Base-by-base conservation (phyloP, 2,113 vertebrate species). In the Lepisosteus osseus region DNA sequence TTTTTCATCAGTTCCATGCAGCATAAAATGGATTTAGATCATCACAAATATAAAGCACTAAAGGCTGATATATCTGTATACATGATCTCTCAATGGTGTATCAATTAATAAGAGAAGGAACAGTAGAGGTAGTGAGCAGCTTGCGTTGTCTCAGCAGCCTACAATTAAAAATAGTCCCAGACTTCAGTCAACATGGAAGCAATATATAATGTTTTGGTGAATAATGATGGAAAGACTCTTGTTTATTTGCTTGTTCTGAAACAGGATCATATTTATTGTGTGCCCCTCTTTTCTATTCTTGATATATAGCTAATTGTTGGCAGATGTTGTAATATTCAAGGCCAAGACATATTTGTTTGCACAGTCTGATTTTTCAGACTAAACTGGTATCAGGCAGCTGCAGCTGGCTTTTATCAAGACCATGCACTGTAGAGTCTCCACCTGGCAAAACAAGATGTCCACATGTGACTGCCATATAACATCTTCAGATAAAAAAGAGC, bases 361-460 rank as follows among this genome's bases (percentile, higher is more conserved):
- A 92, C 91, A 94, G 92, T 91, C 90, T 94, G 92, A 90, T 91
- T 95, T 95, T 91, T 90, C 90, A 93, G 92, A 87, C 90, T 91
- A 89, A 94, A 93, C 92, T 80, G 89, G 86, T 93, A 94, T 92
- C 90, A 84, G 82, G 75, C 86, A 82, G 76, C 74, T 79, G 84
- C 96, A 98, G 95, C 94, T 97, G 95, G 72, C 91, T 92, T 89
- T 87, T 92, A 97, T 96, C 93, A 94, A 88, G 89, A 82, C 83
- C 86, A 82, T 89, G 80, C 85, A 79, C 70, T 59, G 68, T 78
- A 83, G 83, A 80, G 77, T 76, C 79, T 83, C 90, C 95, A 98
- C 94, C 97, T 97, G 95, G 91, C 90, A 94, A 96, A 97, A 96
- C 93, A 96, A 91, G 87, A 93, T 88, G 87, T 86, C 74, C 76